A percentile compares a stretch with the other conserved stretches of the same genome.
phyloP scores from a whole-genome alignment of 2,113 vertebrate species.

The Salvelinus namaycush region DNA sequence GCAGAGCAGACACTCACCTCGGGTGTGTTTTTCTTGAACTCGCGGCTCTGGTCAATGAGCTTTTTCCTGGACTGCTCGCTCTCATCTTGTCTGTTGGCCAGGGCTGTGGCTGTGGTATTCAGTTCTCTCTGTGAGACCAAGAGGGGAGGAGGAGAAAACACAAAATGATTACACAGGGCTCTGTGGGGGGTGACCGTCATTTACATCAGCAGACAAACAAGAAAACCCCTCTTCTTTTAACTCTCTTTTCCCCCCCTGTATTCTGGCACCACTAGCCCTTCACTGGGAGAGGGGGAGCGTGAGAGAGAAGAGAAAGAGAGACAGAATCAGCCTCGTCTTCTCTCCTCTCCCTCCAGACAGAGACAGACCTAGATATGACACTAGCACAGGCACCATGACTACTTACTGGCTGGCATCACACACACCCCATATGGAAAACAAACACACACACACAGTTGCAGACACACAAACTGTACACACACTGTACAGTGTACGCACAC shows the following conservation, averaged over 20 bases:
- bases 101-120: constrained; percentile 84
- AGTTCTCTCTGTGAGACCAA: constrained; percentile 81
- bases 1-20: constrained; percentile 77
- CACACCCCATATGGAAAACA: background rate
- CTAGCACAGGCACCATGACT: background rate
- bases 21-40: constrained; percentile 92
- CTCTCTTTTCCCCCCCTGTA: background rate
- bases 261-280: background rate
- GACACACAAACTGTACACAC: background rate
- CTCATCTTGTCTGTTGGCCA: constrained; percentile 92
- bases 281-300: background rate
- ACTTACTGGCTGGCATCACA: background rate
- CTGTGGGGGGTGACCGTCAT: constrained; percentile 15
- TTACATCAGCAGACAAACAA: constrained; percentile 31
- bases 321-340: background rate
- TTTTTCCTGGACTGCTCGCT: constrained; percentile 90
- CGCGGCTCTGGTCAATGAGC: constrained; percentile 90
- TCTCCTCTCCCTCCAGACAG: background rate
- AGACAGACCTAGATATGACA: constrained; percentile 5
- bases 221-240: constrained; percentile 2
- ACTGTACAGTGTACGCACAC: background rate
- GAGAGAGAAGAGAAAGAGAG: background rate
- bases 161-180: constrained; percentile 16
- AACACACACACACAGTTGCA: background rate
- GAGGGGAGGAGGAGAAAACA: constrained; percentile 22